Evolutionary conservation across 2,113 vertebrate species (phyloP).

Genomic region (Leiothrix lutea): DNA sequence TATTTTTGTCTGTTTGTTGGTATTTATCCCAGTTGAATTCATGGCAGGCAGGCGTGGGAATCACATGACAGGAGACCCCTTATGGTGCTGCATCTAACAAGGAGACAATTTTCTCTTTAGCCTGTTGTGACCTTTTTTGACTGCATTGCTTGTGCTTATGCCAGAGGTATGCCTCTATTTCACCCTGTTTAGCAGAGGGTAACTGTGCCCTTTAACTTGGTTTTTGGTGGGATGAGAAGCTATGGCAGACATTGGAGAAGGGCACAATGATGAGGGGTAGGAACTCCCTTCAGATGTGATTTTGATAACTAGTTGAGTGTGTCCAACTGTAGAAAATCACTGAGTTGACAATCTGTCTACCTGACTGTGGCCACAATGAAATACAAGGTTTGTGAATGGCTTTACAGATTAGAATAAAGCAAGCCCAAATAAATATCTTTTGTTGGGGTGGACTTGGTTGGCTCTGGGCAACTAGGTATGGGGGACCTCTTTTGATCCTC

Average conservation of each 20-base stretch:
- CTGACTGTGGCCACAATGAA: slow-evolving; percentile 78
- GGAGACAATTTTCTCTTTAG: slow-evolving; percentile 79
- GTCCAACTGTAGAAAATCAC: slow-evolving; percentile 83
- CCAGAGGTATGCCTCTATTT: slow-evolving; percentile 73
- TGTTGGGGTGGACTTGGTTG: slow-evolving; percentile 68
- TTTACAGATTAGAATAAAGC: slow-evolving; percentile 76
- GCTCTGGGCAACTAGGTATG: slow-evolving; percentile 44
- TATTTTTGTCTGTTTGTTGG: background rate
- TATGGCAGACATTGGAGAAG: slow-evolving; percentile 81
- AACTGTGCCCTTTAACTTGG: slow-evolving; percentile 80
- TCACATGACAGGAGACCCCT: slow-evolving; percentile 77
- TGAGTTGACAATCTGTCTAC: slow-evolving; percentile 79
- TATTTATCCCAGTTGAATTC: background rate
- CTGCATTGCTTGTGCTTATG: slow-evolving; percentile 75
- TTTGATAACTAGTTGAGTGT: slow-evolving; percentile 81
- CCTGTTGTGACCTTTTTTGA: slow-evolving; percentile 85
- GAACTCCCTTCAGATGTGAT: slow-evolving; percentile 75
- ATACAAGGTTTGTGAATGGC: slow-evolving; percentile 82
- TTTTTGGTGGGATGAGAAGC: slow-evolving; percentile 85
- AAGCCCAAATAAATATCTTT: slow-evolving; percentile 75
- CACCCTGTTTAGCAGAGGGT: slow-evolving; percentile 78
- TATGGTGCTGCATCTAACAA: slow-evolving; percentile 75
- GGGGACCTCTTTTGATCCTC: slow-evolving; percentile 43
- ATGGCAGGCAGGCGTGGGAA: background rate
- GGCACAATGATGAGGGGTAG: slow-evolving; percentile 75